Percentiles rank a stretch among this genome's conserved stretches.
These are phyloP conservation scores for Stichodactyla helianthus DNA, from an alignment of 64 coral and sea anemone species.

Conservation along the genomic window DNA sequence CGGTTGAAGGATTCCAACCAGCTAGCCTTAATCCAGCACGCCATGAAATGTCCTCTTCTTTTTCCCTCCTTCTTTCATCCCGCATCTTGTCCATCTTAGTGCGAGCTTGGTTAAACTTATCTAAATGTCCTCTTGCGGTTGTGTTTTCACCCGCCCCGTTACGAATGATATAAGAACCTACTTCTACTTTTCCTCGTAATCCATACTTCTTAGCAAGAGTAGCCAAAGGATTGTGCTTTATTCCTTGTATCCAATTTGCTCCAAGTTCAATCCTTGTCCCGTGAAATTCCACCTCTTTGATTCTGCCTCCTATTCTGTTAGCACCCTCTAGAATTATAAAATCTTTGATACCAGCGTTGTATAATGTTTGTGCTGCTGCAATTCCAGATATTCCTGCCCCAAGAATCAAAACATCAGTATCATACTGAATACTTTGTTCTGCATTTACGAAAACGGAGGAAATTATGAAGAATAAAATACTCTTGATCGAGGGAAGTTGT, in stretches of 20 bases:
- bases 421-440: not conserved
- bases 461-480: not conserved
- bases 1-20: slow-evolving; percentile 42
- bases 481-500: not conserved
- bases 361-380: slow-evolving; percentile 45
- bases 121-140: slow-evolving; percentile 32
- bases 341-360: slow-evolving; percentile 37
- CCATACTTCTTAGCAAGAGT: slow-evolving; percentile 42
- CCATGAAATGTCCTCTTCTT: slow-evolving; percentile 45
- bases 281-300: slow-evolving; percentile 34
- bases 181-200: slow-evolving; percentile 45
- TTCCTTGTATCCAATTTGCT: slow-evolving; percentile 81
- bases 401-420: slow-evolving; percentile 45
- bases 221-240: slow-evolving; percentile 47
- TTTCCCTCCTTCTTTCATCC: slow-evolving; percentile 12
- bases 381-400: slow-evolving; percentile 66
- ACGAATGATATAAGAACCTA: slow-evolving; percentile 36
- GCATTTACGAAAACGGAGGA: not conserved
- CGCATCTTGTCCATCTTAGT: slow-evolving; percentile 21
- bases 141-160: slow-evolving; percentile 47
- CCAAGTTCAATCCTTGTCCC: slow-evolving; percentile 54
- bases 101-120: slow-evolving; percentile 3
- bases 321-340: slow-evolving; percentile 73
- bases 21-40: slow-evolving; percentile 50
- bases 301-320: slow-evolving; percentile 53